Conservation (phyloP, 2,113 vertebrate genomes). For the Peromyscus leucopus region DNA sequence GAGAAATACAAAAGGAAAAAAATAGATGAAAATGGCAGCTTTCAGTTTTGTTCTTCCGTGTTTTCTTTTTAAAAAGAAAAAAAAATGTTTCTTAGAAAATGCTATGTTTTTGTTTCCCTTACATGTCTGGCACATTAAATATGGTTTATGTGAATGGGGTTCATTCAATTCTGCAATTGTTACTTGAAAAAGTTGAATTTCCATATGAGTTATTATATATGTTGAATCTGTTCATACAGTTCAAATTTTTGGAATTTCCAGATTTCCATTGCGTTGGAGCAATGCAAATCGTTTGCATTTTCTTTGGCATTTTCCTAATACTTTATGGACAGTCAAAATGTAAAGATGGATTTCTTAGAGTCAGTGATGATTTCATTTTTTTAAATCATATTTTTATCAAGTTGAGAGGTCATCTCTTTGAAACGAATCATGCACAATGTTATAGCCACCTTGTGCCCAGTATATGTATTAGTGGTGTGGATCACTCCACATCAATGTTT, state of each 20-base stretch:
- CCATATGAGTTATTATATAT: not conserved
- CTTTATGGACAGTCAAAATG: not conserved
- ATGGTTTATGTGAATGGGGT: not conserved
- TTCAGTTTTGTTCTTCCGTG: not conserved
- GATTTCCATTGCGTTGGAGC: not conserved
- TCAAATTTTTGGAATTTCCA: conserved; percentile 15
- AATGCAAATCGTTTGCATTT: not conserved
- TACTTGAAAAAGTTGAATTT: not conserved
- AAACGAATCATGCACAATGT: not conserved
- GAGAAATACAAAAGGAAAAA: conserved; percentile 14
- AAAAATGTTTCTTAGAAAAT: not conserved
- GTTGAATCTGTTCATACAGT: not conserved
- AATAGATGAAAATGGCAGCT: not conserved
- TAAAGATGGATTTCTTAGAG: conserved; percentile 3
- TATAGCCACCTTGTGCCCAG: not conserved
- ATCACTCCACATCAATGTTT: not conserved
- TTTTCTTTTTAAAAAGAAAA: conserved; percentile 8
- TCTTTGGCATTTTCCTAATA: conserved; percentile 13
- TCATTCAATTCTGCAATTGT: not conserved
- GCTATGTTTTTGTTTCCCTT: not conserved
- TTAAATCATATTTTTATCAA: not conserved
- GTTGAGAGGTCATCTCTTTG: not conserved
- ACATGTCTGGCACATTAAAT: not conserved
- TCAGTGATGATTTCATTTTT: not conserved
- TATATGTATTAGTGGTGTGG: not conserved